Evolutionary conservation across 2,797 vertebrate species (phyloP), one percentile per base, ranked within the genome.

Genomic region (Hydrophis major): DNA sequence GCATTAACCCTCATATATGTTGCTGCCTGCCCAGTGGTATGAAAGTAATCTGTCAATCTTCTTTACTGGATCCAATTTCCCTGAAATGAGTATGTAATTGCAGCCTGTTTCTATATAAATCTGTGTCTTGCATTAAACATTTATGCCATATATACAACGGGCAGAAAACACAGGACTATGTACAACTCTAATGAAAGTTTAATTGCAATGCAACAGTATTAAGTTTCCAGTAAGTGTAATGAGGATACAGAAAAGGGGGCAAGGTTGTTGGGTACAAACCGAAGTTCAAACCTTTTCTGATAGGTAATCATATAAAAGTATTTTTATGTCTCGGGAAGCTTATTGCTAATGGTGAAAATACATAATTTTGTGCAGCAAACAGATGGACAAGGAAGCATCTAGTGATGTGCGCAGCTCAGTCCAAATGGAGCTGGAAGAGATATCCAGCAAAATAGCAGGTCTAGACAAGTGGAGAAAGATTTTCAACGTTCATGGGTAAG

Each of bases 401-500:
- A 0, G 13, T 12, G 87, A 91, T 11, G 61, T 93, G 66, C 89
- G 0, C 37, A 5, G 16, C 10, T n/a, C 89, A 37, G 56, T 13
- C 0, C 92, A 53, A n/a, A 90, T 94, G 14, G 97, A 97, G 91
- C 96, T 98, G 61, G 95, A 98, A 50, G 97, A 98, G 42, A 98
- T 98, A 91, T 61, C 97, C 89, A 96, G 86, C 93, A 98, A 97
- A 95, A 96, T 99, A 95, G 97, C 96, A 4, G 94, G 98, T 2
- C 97, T 99, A 55, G 97, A 97, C 92, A 98, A 95, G 93, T 97
- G 97, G 98, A 98, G 98, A 95, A 94, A 97, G 89, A 98, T 98
- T 78, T 98, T 98, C 57, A 94, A 97, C 89, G 95, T 96, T 88
- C 94, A 0, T 0, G 89, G 97, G 98, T 98, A 96, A 96, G 97